These are phyloP conservation scores for Oreochromis spilurus DNA, from an alignment of 2,113 vertebrate species.

Conservation along the genomic window DNA sequence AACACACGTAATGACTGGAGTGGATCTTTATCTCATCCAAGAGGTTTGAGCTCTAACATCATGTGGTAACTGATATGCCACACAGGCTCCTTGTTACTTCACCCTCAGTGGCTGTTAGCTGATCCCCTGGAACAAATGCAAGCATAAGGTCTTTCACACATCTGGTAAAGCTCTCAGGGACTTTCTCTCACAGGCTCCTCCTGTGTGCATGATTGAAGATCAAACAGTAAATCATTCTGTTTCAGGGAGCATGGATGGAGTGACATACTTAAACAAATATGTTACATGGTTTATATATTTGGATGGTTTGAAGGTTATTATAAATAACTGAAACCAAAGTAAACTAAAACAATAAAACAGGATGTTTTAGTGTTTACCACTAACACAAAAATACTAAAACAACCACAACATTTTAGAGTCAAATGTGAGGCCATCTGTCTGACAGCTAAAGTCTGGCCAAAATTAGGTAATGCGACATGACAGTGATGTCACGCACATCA, in stretches of 20 bases:
- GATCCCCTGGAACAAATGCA: neutral
- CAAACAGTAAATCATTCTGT: neutral
- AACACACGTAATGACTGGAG: neutral
- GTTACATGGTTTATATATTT: neutral
- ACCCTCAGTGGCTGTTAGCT: neutral
- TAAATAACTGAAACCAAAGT: neutral
- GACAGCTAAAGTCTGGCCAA: neutral
- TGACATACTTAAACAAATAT: neutral
- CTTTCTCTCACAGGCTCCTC: neutral
- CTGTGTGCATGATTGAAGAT: neutral
- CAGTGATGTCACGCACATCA: neutral
- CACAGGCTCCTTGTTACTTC: neutral
- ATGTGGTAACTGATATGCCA: neutral
- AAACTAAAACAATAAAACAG: neutral
- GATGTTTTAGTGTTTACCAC: neutral
- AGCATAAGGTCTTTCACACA: neutral
- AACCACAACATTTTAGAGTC: neutral
- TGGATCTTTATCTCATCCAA: neutral
- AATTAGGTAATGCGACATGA: neutral
- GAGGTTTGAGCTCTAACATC: neutral
- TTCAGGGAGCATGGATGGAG: neutral
- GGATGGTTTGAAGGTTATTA: neutral
- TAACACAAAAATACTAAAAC: neutral
- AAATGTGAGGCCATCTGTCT: neutral
- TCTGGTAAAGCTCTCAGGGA: slow-evolving; percentile 8